These are phyloP conservation scores for Ivindomyrus marchei DNA, from an alignment of 2,113 vertebrate genomes.

Conservation along the genomic window DNA sequence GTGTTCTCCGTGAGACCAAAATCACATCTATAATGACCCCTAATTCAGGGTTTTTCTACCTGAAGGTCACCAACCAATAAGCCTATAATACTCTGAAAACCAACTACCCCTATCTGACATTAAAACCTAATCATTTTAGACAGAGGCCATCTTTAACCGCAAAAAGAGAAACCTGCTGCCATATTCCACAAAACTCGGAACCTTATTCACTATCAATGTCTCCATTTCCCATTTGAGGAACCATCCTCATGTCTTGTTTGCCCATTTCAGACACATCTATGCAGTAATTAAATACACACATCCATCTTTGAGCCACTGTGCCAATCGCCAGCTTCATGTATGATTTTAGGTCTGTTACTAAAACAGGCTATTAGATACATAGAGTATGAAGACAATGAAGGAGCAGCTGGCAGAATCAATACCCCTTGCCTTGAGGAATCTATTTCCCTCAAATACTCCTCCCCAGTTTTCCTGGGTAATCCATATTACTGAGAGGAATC, in stretches of 20 bases:
- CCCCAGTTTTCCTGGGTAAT: slow-evolving; percentile 2
- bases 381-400: background rate
- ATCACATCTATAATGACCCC: background rate
- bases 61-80: background rate
- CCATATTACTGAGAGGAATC: background rate
- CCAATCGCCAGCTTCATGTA: background rate
- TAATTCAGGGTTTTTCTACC: background rate
- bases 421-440: background rate
- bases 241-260: background rate
- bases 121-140: background rate
- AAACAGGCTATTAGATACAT: background rate
- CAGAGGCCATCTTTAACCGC: background rate
- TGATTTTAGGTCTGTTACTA: background rate
- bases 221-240: background rate
- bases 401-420: slow-evolving; percentile 16
- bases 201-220: background rate
- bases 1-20: background rate
- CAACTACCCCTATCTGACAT: background rate
- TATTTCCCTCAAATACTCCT: background rate
- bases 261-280: background rate
- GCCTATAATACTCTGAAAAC: background rate
- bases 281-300: background rate
- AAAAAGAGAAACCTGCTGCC: background rate
- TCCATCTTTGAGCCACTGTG: background rate
- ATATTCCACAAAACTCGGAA: background rate